Percentiles rank a stretch among this genome's conserved stretches.
These are phyloP conservation scores for Atlantisia rogersi DNA, from an alignment of 2,113 vertebrate species.

Conservation along the genomic window DNA sequence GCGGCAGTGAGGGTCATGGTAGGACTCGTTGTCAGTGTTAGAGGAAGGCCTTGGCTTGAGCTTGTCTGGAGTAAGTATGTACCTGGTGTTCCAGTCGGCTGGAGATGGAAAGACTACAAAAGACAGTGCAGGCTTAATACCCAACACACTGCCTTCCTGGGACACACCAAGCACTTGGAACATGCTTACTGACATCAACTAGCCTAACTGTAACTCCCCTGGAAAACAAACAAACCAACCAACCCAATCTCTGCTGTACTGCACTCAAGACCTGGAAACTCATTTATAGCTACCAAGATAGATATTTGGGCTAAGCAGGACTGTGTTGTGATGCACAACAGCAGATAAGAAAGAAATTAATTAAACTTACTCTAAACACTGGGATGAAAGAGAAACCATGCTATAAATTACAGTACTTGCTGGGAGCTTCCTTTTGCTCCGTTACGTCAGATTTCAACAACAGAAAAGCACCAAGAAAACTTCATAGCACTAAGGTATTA, in stretches of 20 bases:
- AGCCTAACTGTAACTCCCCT: neutral
- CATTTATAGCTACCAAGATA: neutral
- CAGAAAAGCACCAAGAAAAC: neutral
- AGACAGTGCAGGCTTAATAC: neutral
- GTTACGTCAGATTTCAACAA: neutral
- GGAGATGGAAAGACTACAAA: slow-evolving; percentile 93
- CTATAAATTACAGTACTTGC: neutral
- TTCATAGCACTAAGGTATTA: neutral
- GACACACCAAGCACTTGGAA: neutral
- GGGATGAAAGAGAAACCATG: neutral
- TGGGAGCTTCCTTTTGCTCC: neutral
- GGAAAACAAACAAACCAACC: neutral
- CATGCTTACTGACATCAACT: neutral
- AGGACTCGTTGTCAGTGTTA: slow-evolving; percentile 86
- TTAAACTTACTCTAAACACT: neutral
- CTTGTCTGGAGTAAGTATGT: slow-evolving; percentile 95
- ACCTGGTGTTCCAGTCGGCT: slow-evolving; percentile 94
- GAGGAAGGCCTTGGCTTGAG: slow-evolving; percentile 90
- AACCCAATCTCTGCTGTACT: neutral
- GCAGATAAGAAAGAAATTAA: neutral
- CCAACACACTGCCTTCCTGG: neutral
- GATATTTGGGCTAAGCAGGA: neutral
- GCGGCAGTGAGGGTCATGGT: slow-evolving; percentile 89
- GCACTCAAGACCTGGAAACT: neutral
- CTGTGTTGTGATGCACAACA: neutral